Base-by-base conservation (phyloP, 2,797 vertebrate species). In the Mormyrops boulengeri region DNA sequence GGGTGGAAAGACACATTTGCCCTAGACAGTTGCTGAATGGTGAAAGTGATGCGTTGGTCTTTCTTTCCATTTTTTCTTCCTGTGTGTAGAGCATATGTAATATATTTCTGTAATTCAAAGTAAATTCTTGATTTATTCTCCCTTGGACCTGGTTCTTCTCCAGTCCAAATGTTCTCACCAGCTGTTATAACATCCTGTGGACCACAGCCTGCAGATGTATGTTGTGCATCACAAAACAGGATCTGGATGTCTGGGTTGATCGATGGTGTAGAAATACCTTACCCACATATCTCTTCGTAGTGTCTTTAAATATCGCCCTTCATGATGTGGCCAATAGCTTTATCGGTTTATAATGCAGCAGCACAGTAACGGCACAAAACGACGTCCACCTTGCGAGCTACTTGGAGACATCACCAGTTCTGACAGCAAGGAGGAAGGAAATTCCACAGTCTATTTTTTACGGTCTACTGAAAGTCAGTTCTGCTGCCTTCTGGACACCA, bases 391-490 rank as follows among this genome's bases (percentile, higher is more conserved):
- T 38, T 88, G 73, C 49, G 52, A 44, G 49, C 49, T 19, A 52
- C 88, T 34, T 60, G 19, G 0, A 92, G 92, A 93, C 3, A 14
- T 88, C 89, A 94, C 89, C 50, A 38, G 60, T 89, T 92, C 82
- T 92, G 93, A 94, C 93, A 94, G 90, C 90, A 80, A 73, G 89
- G 90, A 85, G 90, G 89, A n/a, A 5, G 91, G 87, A 82, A 89
- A 89, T 92, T 90, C 57, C 44, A 53, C 57, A 69, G 89, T 73
- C 84, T 87, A 9, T 50, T 89, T 89, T 91, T 88, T 7, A 11
- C 91, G 91, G 89, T 91, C 89, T 91, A 92, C 92, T 90, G 82
- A 92, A 92, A 57, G 17, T 73, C 57, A 77, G 89, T 49, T 87
- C 89, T 90, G 91, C 86, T 60, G 55, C 89, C 88, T 92, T 92